Evolutionary conservation across 2,797 vertebrate genomes (phyloP).

Genomic region (Eremophila alpestris): DNA sequence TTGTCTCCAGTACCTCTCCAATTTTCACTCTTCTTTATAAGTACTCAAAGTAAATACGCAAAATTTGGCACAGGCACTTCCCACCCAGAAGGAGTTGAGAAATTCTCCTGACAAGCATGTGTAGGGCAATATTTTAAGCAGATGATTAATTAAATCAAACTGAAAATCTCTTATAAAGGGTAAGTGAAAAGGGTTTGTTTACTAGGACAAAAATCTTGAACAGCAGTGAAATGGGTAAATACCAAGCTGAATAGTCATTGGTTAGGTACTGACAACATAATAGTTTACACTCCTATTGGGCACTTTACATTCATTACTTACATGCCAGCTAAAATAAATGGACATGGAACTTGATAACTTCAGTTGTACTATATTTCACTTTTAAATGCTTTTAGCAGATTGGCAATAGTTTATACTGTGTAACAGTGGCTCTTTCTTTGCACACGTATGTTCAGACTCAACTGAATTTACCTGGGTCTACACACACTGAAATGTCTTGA

Average conservation of each 20-base stretch:
- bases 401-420: not conserved
- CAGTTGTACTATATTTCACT: not conserved
- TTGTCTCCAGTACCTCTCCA: not conserved
- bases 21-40: not conserved
- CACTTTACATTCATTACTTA: not conserved
- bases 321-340: not conserved
- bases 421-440: not conserved
- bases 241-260: not conserved
- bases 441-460: not conserved
- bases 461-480: not conserved
- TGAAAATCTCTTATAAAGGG: not conserved
- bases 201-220: not conserved
- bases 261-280: not conserved
- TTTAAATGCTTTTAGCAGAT: not conserved
- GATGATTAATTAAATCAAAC: slow-evolving; percentile 13
- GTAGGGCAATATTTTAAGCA: not conserved
- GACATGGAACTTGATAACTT: not conserved
- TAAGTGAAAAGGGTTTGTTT: not conserved
- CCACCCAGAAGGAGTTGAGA: not conserved
- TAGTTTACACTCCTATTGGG: not conserved
- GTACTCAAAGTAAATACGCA: not conserved
- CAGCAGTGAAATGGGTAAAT: not conserved
- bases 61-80: not conserved
- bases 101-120: not conserved
- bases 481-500: not conserved